Conservation (phyloP, 2,113 vertebrate genomes). For the Megalops atlanticus region DNA sequence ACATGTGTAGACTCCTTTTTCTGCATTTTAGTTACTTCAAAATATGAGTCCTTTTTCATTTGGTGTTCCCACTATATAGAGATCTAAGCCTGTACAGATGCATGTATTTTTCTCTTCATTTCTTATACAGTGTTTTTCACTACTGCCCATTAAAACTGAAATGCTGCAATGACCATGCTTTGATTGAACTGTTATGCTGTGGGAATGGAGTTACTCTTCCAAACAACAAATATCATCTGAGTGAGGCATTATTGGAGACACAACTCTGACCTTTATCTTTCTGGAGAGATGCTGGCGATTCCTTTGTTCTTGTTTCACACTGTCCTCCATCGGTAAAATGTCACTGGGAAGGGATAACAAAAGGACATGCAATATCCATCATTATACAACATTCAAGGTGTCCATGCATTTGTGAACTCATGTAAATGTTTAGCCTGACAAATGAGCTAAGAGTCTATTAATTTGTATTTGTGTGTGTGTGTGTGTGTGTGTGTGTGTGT, state of each 20-base stretch:
- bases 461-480: neutral
- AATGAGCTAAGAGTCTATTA: neutral
- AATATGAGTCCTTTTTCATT: too few species aligned
- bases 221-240: neutral
- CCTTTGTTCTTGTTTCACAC: neutral
- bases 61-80: too few species aligned
- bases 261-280: conserved; percentile 4
- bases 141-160: too few species aligned
- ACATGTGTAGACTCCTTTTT: too few species aligned
- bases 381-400: neutral
- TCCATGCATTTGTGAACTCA: neutral
- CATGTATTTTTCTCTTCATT: too few species aligned
- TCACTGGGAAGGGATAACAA: conserved; percentile 11
- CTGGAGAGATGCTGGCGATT: neutral
- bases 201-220: neutral
- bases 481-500: neutral
- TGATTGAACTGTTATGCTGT: neutral
- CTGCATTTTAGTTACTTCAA: too few species aligned
- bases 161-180: too few species aligned
- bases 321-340: conserved; percentile 11
- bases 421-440: neutral
- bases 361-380: conserved; percentile 3
- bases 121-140: too few species aligned
- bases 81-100: too few species aligned
- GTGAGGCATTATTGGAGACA: neutral